Percentiles rank a stretch among this genome's conserved stretches.
Conservation (phyloP, 2,113 vertebrate species). For the Calyptomena viridis region DNA sequence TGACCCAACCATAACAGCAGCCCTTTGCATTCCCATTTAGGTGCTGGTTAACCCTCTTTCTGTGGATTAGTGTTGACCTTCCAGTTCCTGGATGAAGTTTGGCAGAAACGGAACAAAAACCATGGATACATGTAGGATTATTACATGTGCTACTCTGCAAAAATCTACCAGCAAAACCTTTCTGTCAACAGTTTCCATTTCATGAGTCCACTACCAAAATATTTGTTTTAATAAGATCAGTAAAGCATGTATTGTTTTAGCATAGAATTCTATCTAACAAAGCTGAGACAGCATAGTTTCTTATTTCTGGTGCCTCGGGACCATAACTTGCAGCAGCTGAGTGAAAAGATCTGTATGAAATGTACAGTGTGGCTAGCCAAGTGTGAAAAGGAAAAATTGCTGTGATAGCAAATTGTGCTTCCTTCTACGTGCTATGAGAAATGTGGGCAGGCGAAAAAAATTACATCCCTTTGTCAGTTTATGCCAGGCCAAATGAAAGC, state of each 20-base stretch:
- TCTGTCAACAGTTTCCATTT: neutral
- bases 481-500: neutral
- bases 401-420: neutral
- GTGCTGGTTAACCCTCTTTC: neutral
- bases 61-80: neutral
- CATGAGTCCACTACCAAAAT: neutral
- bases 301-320: neutral
- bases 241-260: neutral
- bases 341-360: slow-evolving; percentile 3
- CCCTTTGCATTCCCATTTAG: neutral
- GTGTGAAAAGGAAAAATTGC: slow-evolving; percentile 17
- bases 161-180: neutral
- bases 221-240: neutral
- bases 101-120: neutral
- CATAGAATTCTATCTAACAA: neutral
- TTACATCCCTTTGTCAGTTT: neutral
- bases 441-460: slow-evolving; percentile 1
- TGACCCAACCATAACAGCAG: neutral
- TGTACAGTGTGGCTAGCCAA: neutral
- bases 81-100: neutral
- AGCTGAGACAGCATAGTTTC: neutral
- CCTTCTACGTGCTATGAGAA: slow-evolving; percentile 12
- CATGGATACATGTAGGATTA: neutral
- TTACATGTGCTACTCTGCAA: neutral
- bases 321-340: neutral